phyloP scores from a whole-genome alignment of 2,888 invertebrate species.

The Erebia aethiops region DNA sequence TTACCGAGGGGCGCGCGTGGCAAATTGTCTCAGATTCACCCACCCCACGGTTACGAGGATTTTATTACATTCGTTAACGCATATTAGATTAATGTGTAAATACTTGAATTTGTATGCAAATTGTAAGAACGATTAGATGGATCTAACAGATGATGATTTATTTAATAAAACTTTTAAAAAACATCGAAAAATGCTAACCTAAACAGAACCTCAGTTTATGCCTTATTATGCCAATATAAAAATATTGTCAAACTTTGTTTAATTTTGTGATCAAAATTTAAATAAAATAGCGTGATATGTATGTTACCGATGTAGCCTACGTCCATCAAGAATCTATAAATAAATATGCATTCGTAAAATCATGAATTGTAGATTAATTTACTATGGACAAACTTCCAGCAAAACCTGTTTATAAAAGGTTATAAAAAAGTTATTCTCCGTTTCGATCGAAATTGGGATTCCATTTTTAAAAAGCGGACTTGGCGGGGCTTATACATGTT shows the following conservation, averaged over 20 bases:
- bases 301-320: too few species aligned
- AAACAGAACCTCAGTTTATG: too few species aligned
- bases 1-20: conserved; percentile 71
- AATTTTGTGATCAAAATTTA: background rate
- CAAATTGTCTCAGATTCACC: conserved; percentile 81
- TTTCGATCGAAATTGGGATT: conserved; percentile 32
- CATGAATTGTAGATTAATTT: background rate
- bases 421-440: conserved; percentile 27
- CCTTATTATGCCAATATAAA: too few species aligned
- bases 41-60: conserved; percentile 57
- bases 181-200: background rate
- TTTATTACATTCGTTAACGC: conserved; percentile 81
- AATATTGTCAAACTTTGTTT: background rate
- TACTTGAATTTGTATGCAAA: conserved; percentile 71
- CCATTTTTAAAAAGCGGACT: conserved; percentile 59
- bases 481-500: conserved; percentile 47
- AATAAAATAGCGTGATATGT: too few species aligned
- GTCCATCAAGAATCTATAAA: too few species aligned
- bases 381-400: background rate
- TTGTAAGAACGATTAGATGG: conserved; percentile 51
- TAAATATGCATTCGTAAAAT: background rate
- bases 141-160: background rate
- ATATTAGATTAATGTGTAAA: conserved; percentile 76
- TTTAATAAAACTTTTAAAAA: background rate
- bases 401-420: conserved; percentile 5